Conservation (phyloP, 2,113 vertebrate species). For the Scortum barcoo region DNA sequence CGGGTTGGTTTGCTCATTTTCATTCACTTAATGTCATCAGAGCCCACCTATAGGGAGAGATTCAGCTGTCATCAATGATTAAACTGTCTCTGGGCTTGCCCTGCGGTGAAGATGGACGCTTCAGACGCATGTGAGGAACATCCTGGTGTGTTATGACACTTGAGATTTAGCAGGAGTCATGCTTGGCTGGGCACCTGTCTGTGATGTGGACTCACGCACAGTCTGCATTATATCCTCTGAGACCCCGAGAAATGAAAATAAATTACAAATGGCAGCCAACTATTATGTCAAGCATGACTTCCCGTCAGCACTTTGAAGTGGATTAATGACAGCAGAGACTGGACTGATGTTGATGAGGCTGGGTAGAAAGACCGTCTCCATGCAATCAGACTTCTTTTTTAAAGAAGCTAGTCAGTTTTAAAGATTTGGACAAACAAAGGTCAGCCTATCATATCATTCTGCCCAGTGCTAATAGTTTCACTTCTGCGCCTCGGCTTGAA, state of each 20-base stretch:
- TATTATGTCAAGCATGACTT: constrained; percentile 30
- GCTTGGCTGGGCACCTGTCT: constrained; percentile 11
- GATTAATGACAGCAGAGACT: constrained; percentile 19
- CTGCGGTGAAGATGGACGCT: constrained; percentile 24
- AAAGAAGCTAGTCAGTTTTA: too few relatives aligned
- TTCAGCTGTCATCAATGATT: constrained; percentile 8
- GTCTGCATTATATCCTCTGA: background rate
- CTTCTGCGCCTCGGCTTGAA: constrained; percentile 57
- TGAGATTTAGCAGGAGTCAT: constrained; percentile 13
- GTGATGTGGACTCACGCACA: constrained; percentile 5
- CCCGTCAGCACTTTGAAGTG: constrained; percentile 30
- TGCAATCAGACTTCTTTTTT: background rate
- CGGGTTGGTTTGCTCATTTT: background rate
- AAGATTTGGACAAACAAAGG: constrained; percentile 43
- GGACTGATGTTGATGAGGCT: constrained; percentile 29
- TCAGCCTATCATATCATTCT: background rate
- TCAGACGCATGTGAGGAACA: constrained; percentile 14
- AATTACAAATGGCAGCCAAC: constrained; percentile 3
- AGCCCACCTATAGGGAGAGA: background rate
- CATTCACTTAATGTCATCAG: constrained; percentile 6
- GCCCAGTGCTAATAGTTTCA: constrained; percentile 51
- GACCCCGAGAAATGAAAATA: background rate
- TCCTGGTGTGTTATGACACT: constrained; percentile 38
- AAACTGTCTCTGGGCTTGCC: background rate
- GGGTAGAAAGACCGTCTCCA: constrained; percentile 19